phyloP scores from a whole-genome alignment of 2,888 invertebrate genomes.

The Melolontha melolontha region DNA sequence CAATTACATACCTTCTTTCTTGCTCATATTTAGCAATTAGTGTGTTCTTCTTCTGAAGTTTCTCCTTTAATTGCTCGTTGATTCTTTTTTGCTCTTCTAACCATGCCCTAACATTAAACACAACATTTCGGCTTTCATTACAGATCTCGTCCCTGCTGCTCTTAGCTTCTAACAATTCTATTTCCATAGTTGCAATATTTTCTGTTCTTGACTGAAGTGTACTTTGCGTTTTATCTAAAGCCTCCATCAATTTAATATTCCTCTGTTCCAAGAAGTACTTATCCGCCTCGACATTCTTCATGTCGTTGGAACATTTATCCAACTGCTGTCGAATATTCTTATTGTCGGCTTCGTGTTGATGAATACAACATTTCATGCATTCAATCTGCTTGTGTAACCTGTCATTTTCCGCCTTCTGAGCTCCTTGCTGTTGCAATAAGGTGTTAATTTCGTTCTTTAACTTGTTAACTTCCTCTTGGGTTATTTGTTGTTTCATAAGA shows the following conservation, averaged over 20 bases:
- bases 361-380: constrained; percentile 52
- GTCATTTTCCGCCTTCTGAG: constrained; percentile 58
- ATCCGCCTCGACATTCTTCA: constrained; percentile 54
- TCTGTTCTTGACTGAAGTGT: constrained; percentile 56
- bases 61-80: constrained; percentile 54
- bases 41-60: constrained; percentile 53
- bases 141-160: constrained; percentile 59
- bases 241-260: constrained; percentile 56
- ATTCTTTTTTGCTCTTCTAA: constrained; percentile 62
- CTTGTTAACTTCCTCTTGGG: constrained; percentile 43
- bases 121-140: constrained; percentile 60
- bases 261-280: constrained; percentile 55
- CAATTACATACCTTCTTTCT: constrained; percentile 48
- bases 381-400: constrained; percentile 56
- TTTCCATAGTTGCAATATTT: constrained; percentile 57
- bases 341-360: constrained; percentile 55
- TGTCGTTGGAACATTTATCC: constrained; percentile 56
- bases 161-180: constrained; percentile 58
- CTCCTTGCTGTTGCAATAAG: constrained; percentile 55
- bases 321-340: constrained; percentile 55
- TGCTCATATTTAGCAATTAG: constrained; percentile 55
- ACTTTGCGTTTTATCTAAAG: constrained; percentile 56
- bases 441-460: constrained; percentile 57
- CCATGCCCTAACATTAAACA: constrained; percentile 61
- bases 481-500: constrained; percentile 36